Conservation (phyloP, 1,140 invertebrate genomes). For the Monochamus saltuarius region DNA sequence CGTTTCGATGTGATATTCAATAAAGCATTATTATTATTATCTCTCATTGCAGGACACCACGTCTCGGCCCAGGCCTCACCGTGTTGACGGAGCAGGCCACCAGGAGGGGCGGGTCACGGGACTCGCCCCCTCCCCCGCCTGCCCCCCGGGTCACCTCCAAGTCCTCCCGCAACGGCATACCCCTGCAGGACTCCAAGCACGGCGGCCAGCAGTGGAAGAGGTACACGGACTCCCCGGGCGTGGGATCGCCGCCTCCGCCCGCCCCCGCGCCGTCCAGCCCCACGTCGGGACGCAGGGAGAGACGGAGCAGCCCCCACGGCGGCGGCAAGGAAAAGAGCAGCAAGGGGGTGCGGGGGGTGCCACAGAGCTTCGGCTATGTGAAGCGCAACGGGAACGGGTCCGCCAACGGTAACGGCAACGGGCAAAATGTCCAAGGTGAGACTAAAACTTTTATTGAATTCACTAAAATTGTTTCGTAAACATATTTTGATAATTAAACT, state of each 20-base stretch:
- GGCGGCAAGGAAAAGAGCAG: constrained; percentile 38
- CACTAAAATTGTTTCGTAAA: too few relatives aligned
- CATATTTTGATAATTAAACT: too few relatives aligned
- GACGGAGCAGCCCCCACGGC: constrained; percentile 51
- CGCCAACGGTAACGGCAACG: constrained; percentile 32
- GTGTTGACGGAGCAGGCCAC: constrained; percentile 39
- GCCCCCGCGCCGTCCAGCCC: constrained; percentile 53
- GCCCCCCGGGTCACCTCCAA: constrained; percentile 31
- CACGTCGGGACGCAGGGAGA: constrained; percentile 50
- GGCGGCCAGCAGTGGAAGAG: background rate
- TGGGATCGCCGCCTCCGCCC: constrained; percentile 40
- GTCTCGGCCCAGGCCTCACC: constrained; percentile 37
- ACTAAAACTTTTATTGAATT: background rate
- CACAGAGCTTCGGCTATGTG: constrained; percentile 80
- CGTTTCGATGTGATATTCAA: too few relatives aligned
- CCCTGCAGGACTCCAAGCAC: constrained; percentile 22
- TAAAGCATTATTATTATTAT: background rate
- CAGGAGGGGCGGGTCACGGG: constrained; percentile 32
- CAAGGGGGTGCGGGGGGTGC: constrained; percentile 59
- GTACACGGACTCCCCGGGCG: constrained; percentile 57
- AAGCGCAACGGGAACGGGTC: constrained; percentile 71
- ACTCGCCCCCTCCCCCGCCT: constrained; percentile 33
- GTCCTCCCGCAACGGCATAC: constrained; percentile 26
- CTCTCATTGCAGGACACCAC: constrained; percentile 31
- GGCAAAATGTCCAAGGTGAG: constrained; percentile 13